phyloP scores from a whole-genome alignment of 2,888 invertebrate species.

The Acronicta psi region DNA sequence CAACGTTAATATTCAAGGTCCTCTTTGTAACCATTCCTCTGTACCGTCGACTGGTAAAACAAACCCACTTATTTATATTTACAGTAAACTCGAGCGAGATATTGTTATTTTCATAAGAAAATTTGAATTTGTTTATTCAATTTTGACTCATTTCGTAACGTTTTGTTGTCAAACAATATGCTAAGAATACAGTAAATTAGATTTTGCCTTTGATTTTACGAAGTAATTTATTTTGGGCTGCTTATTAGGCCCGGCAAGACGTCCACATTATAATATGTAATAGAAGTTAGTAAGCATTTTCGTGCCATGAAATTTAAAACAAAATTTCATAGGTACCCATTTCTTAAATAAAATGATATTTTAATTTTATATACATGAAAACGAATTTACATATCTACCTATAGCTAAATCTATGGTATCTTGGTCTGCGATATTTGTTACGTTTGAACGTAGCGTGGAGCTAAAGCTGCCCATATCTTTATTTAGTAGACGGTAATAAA shows the following conservation, averaged over 20 bases:
- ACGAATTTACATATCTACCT: too few relatives aligned
- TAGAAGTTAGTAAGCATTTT: conserved; percentile 46
- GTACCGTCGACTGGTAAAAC: conserved; percentile 35
- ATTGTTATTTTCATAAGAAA: conserved; percentile 53
- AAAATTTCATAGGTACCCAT: not conserved
- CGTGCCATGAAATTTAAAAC: conserved; percentile 3
- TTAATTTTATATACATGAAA: too few relatives aligned
- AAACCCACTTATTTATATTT: conserved; percentile 62
- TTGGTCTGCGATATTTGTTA: too few relatives aligned
- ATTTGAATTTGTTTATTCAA: conserved; percentile 59
- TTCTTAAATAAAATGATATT: not conserved
- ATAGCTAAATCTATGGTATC: too few relatives aligned
- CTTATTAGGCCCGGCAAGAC: conserved; percentile 47
- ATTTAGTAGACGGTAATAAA: too few relatives aligned
- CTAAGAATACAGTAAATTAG: conserved; percentile 50
- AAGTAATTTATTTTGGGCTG: conserved; percentile 53
- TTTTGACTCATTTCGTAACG: conserved; percentile 53
- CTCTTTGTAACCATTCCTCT: conserved; percentile 58
- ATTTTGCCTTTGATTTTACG: conserved; percentile 59
- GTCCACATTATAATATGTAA: conserved; percentile 43
- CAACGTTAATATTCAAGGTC: conserved; percentile 68
- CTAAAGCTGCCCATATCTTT: too few relatives aligned
- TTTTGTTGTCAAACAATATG: conserved; percentile 61
- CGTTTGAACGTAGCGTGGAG: too few relatives aligned
- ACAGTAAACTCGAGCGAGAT: conserved; percentile 54